phyloP scores from a whole-genome alignment of 2,888 invertebrate species.

The Rhingia campestris region DNA sequence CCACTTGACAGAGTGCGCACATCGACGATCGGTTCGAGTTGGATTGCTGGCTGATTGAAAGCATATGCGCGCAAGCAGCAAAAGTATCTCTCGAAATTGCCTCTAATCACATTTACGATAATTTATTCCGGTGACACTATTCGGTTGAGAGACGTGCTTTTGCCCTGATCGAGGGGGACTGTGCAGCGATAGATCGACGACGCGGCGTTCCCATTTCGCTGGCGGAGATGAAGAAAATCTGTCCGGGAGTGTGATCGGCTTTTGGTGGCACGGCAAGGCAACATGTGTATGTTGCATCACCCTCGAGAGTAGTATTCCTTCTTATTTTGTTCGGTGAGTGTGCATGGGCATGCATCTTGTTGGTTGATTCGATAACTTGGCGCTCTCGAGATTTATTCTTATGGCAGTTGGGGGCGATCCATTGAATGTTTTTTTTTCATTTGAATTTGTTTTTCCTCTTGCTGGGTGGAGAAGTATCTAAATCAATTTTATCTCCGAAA shows the following conservation, averaged over 20 bases:
- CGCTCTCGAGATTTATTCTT: slow-evolving; percentile 69
- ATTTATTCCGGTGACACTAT: slow-evolving; percentile 74
- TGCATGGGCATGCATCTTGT: not conserved
- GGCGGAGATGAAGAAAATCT: not conserved
- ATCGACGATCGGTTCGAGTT: not conserved
- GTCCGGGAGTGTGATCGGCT: slow-evolving; percentile 30
- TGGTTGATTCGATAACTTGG: slow-evolving; percentile 54
- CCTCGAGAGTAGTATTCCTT: slow-evolving; percentile 36
- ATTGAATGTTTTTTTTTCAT: not conserved
- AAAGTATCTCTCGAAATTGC: slow-evolving; percentile 66
- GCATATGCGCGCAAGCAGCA: slow-evolving; percentile 48
- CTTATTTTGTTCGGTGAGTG: not conserved
- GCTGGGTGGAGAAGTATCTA: slow-evolving; percentile 51
- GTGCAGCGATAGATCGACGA: slow-evolving; percentile 1
- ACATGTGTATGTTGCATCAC: slow-evolving; percentile 64
- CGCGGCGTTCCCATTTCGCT: slow-evolving; percentile 49
- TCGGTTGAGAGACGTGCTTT: slow-evolving; percentile 67
- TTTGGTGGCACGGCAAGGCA: not conserved
- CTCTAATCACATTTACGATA: slow-evolving; percentile 73
- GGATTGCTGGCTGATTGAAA: slow-evolving; percentile 55
- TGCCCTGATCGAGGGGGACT: slow-evolving; percentile 34
- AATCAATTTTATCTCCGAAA: slow-evolving; percentile 72
- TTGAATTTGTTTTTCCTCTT: not conserved
- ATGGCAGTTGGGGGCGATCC: slow-evolving; percentile 32
- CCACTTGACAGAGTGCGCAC: slow-evolving; percentile 56